Evolutionary conservation across 2,888 invertebrate species (phyloP).

Genomic region (Calameuta idolon): DNA sequence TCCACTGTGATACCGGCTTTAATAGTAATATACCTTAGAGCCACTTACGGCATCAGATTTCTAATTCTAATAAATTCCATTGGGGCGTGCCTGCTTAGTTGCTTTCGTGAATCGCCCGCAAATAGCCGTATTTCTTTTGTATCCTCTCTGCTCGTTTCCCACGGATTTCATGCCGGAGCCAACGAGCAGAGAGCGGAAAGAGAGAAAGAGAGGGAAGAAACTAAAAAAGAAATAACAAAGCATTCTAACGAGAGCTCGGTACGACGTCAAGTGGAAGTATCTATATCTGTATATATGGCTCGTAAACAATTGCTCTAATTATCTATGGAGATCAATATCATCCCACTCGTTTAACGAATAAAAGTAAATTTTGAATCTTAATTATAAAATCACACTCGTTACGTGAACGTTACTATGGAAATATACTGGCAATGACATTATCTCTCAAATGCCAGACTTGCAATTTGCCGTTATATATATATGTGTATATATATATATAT

Average conservation of each 20-base stretch:
- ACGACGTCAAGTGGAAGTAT: not conserved
- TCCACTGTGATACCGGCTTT: constrained; percentile 38
- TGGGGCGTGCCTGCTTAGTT: constrained; percentile 22
- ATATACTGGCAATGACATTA: constrained; percentile 39
- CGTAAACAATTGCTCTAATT: not conserved
- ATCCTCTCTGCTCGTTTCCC: not conserved
- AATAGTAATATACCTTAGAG: constrained; percentile 58
- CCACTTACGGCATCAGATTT: constrained; percentile 49
- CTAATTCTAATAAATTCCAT: constrained; percentile 61
- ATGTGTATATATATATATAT: not conserved
- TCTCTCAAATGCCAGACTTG: constrained; percentile 38
- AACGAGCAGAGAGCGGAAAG: not conserved
- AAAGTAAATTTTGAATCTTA: not conserved
- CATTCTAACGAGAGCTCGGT: not conserved
- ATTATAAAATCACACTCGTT: not conserved
- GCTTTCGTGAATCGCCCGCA: constrained; percentile 30
- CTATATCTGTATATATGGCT: not conserved
- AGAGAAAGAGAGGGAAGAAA: not conserved
- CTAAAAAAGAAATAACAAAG: not conserved
- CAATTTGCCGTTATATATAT: constrained; percentile 14
- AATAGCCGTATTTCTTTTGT: constrained; percentile 8
- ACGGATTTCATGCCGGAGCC: not conserved
- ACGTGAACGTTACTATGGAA: not conserved
- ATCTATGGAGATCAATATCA: not conserved
- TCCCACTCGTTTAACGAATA: not conserved